phyloP scores from a whole-genome alignment of 2,113 vertebrate genomes.

The Sisor rabdophorus region DNA sequence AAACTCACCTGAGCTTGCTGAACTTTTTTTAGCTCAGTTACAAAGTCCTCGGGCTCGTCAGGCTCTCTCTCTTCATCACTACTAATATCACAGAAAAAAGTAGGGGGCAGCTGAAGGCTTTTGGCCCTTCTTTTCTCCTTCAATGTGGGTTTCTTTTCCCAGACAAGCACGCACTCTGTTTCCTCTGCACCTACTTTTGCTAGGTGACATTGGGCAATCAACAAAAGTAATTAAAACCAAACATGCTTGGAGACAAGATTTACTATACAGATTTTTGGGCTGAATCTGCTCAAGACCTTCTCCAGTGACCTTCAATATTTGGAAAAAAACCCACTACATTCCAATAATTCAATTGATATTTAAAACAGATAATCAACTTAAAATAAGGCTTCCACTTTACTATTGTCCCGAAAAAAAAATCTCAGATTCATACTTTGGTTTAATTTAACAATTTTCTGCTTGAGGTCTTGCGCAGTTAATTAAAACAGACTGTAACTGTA shows the following conservation, averaged over 20 bases:
- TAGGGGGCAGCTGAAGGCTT: slow-evolving; percentile 73
- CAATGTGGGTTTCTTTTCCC: slow-evolving; percentile 78
- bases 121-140: slow-evolving; percentile 78
- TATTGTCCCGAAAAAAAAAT: too few species aligned
- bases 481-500: neutral
- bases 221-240: neutral
- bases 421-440: too few species aligned
- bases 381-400: too few species aligned
- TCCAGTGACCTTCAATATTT: neutral
- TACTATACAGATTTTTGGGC: neutral
- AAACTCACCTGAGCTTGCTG: slow-evolving; percentile 72
- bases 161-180: slow-evolving; percentile 72
- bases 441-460: neutral
- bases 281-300: neutral
- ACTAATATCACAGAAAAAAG: slow-evolving; percentile 76
- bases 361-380: too few species aligned
- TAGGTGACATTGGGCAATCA: neutral
- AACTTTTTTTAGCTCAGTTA: slow-evolving; percentile 74
- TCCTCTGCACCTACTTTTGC: slow-evolving; percentile 49
- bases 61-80: slow-evolving; percentile 76
- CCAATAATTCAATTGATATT: too few species aligned
- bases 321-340: neutral
- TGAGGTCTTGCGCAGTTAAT: neutral
- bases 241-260: neutral
- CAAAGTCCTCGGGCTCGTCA: slow-evolving; percentile 74